These are phyloP conservation scores for Diaprepes abbreviatus DNA, from an alignment of 2,888 invertebrate species.

Conservation along the genomic window DNA sequence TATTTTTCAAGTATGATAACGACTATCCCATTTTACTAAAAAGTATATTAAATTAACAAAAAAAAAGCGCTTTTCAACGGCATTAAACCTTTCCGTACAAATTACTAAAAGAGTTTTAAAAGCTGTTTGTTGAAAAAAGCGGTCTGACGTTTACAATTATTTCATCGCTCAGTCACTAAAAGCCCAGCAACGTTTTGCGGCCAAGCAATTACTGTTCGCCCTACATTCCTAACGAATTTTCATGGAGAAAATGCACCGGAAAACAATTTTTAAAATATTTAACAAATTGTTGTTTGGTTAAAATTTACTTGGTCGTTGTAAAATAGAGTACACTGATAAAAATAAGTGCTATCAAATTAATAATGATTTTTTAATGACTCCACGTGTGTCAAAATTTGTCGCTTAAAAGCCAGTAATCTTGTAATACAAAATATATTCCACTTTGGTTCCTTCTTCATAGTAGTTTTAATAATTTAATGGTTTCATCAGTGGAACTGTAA, in stretches of 20 bases:
- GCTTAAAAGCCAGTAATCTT: too few relatives aligned
- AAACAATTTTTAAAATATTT: constrained; percentile 33
- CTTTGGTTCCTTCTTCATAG: too few relatives aligned
- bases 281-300: background rate
- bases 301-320: background rate
- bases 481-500: too few relatives aligned
- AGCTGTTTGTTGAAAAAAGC: constrained; percentile 31
- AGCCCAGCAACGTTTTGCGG: constrained; percentile 28
- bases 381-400: too few relatives aligned
- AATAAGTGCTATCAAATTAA: too few relatives aligned
- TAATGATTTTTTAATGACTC: too few relatives aligned
- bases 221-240: constrained; percentile 35
- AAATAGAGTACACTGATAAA: too few relatives aligned
- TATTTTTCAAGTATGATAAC: background rate
- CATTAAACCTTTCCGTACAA: constrained; percentile 23
- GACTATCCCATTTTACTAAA: background rate
- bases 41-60: constrained; percentile 6
- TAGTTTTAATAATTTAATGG: too few relatives aligned
- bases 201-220: constrained; percentile 31
- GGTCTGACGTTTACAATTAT: constrained; percentile 36
- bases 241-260: constrained; percentile 15
- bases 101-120: constrained; percentile 35
- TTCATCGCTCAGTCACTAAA: constrained; percentile 36
- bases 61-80: constrained; percentile 5
- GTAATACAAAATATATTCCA: too few relatives aligned